Evolutionary conservation across 2,888 invertebrate species (phyloP), one percentile per base, ranked within the genome.

Genomic region (Drosophila atroscutellata): DNA sequence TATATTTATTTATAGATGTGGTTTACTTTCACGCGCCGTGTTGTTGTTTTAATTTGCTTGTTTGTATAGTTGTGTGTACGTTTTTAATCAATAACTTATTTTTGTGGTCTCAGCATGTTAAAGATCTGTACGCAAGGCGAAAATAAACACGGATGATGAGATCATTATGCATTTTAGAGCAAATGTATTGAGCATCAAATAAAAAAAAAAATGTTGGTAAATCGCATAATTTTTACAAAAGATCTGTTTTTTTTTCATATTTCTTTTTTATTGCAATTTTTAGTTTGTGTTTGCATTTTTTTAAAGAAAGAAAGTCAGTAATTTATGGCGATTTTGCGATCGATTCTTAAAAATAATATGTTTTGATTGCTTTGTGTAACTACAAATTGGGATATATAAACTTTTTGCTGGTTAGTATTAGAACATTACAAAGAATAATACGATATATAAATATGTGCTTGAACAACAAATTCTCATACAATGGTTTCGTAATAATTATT

Each of bases 81-180:
- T 68, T 45, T 66, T 67, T 65, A 32, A 75, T 62, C 59, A 62
- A 61, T 78, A 69, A 65, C 42, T 77, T 66, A 57, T 58, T 68
- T 68, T 76, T 75, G 55, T 81, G 64, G 72, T 71, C 70, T 86
- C 67, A 65, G 78, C 63, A 66, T 76, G 61, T 66, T 64, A 61
- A 83, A 76, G 72, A 75, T 59, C 67, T 81, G 80, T 72, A 79
- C 69, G 70, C 77, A 91, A 92, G 92, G 92, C 92, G 92, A 92
- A 92, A 93, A 92, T 92, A 93, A 92, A 92, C 93, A 91, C 90
- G 92, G 92, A 93, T 93, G 93, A 92, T 93, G 92, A 93, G 92
- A 93, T 92, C 93, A 93, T 92, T 91, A 71, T 83, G 78, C 72
- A 75, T 84, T 24, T 45, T 74, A 83, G 86, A 86, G 85, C 85